A percentile compares a stretch with the other conserved stretches of the same genome.
Evolutionary conservation across 2,888 invertebrate species (phyloP).

Genomic region (Rhagophthalmus giganteus): DNA sequence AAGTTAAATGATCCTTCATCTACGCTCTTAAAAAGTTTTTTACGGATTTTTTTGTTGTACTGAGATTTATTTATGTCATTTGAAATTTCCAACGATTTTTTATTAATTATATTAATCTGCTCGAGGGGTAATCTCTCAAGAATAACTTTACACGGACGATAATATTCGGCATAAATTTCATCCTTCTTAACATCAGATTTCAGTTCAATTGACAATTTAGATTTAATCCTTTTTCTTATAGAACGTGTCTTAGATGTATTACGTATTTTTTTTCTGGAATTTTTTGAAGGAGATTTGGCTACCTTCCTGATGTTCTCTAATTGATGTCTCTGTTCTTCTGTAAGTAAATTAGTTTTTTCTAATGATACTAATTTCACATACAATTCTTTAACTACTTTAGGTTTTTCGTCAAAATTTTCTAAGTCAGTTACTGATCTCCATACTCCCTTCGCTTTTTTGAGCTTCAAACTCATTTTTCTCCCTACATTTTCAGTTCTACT

Average conservation of each 20-base stretch:
- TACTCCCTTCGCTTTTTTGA: background rate
- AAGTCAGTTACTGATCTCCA: background rate
- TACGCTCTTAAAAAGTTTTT: background rate
- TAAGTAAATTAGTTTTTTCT: slow-evolving; percentile 13
- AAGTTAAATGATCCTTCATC: too few relatives aligned
- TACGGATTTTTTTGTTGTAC: background rate
- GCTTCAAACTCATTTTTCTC: background rate
- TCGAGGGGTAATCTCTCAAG: background rate
- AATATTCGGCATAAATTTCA: too few relatives aligned
- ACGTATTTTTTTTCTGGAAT: too few relatives aligned
- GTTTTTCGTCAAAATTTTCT: too few relatives aligned
- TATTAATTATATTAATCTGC: background rate
- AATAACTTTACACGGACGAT: background rate
- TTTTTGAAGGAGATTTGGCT: background rate
- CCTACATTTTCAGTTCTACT: background rate
- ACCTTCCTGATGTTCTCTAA: background rate
- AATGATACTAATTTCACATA: slow-evolving; percentile 6
- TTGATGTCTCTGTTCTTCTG: background rate
- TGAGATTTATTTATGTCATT: background rate
- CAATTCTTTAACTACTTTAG: too few relatives aligned
- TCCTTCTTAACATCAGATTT: too few relatives aligned
- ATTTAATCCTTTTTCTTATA: too few relatives aligned
- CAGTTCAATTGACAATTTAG: too few relatives aligned
- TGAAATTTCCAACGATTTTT: background rate
- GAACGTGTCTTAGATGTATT: too few relatives aligned